Base-by-base conservation (phyloP, 2,797 vertebrate genomes). In the Prunella strophiata region DNA sequence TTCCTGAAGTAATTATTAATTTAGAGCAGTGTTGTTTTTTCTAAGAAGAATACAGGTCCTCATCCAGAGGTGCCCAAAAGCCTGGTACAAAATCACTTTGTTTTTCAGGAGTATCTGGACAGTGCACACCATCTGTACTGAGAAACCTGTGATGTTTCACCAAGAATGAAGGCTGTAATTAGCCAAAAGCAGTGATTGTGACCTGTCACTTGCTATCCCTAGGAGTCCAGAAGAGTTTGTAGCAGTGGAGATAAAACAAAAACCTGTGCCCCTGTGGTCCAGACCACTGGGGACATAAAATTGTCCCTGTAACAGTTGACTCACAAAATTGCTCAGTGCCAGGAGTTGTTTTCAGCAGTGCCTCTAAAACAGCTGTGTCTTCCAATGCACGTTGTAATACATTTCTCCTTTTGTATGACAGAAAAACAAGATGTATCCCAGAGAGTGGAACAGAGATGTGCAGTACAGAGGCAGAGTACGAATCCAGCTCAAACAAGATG, bases 401-500 rank as follows among this genome's bases (percentile, higher is more conserved):
- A 10, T 68, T 81, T 76, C 11, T 85, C 9, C 10, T 81, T 45
- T 91, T 77, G 20, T 51, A 50, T 94, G 26, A 76, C 93, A 97
- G 70, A 98, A 99, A 98, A 99, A 99, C 95, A 99, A 99, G 96
- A 98, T 99, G 98, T 99, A 99, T 95, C 98, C 99, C 52, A 97
- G 99, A 68, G 99, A 99, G 93, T 99, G 98, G 99, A 99, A 99
- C 97, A 96, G 99, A 93, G 99, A 99, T 13, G 92, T 98, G 22
- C 99, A 99, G 91, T 99, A 99, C 96, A 98, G 98, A 96, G 99
- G 99, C 8, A 97, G 99, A 87, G 98, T 99, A 78, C 96, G 99
- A 40, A 98, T 99, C 36, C 99, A 99, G 97, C 97, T 99, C 48
- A 99, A 98, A 95, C 98, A 98, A 80, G 98, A 98, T 32, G 99